These are phyloP conservation scores for Mus caroli DNA, from an alignment of 2,797 vertebrate species.

Conservation along the genomic window DNA sequence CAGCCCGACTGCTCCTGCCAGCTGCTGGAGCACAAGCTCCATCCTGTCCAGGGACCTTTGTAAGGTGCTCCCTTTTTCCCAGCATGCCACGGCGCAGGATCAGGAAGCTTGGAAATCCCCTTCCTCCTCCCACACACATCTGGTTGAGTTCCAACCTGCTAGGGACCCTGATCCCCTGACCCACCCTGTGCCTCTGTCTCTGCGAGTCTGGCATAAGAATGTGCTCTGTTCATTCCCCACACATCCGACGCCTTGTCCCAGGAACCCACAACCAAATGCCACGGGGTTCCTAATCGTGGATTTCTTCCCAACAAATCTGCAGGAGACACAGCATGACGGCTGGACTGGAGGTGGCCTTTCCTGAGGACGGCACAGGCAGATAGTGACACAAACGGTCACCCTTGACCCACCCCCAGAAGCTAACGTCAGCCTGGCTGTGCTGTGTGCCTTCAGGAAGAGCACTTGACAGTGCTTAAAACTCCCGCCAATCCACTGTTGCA, in stretches of 20 bases:
- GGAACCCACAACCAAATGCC: neutral
- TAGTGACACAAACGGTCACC: neutral
- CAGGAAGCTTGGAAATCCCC: neutral
- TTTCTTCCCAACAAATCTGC: too few relatives aligned
- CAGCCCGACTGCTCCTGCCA: neutral
- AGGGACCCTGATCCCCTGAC: neutral
- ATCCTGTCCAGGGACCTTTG: neutral
- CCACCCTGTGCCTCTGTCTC: accelerated
- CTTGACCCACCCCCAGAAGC: neutral
- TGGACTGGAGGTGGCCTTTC: neutral
- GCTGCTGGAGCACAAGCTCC: accelerated
- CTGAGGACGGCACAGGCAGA: neutral
- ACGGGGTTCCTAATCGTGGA: neutral
- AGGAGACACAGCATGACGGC: neutral
- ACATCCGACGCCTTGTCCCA: neutral
- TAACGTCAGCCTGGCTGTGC: neutral
- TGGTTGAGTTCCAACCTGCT: neutral
- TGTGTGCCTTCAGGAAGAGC: neutral
- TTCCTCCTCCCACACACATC: neutral
- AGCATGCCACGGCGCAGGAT: neutral
- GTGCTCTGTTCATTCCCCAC: accelerated
- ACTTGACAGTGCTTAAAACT: neutral
- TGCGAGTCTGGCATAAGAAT: neutral
- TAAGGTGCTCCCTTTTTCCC: neutral
- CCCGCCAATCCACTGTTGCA: neutral